Conservation (phyloP, 1,140 invertebrate genomes). For the Meloidogyne floridensis region DNA sequence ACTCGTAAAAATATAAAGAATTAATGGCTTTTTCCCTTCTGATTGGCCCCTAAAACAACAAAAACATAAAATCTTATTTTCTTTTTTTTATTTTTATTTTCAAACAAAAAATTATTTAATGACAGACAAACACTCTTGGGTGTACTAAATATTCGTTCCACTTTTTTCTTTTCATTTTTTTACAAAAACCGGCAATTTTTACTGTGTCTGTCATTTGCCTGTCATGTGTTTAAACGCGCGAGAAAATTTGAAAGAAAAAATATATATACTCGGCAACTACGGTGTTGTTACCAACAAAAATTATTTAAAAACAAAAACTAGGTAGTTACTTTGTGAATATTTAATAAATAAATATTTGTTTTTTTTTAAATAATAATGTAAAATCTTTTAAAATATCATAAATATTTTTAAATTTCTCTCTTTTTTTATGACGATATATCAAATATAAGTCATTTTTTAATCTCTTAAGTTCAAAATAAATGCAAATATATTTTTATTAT, state of each 20-base stretch:
- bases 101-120: background rate
- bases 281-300: background rate
- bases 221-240: constrained; percentile 3
- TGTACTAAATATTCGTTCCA: constrained; percentile 1
- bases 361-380: too few species aligned
- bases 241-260: background rate
- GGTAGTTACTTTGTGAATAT: background rate
- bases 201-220: constrained; percentile 1
- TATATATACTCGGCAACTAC: background rate
- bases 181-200: background rate
- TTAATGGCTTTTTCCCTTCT: background rate
- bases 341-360: background rate
- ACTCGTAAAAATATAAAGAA: background rate
- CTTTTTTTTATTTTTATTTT: background rate
- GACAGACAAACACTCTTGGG: background rate
- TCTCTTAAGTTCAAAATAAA: too few species aligned
- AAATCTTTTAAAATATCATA: too few species aligned
- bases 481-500: too few species aligned
- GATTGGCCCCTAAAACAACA: background rate
- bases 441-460: too few species aligned
- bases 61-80: background rate
- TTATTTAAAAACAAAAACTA: background rate
- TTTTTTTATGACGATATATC: too few species aligned
- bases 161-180: background rate
- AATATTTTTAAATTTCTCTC: too few species aligned